Base-by-base conservation (phyloP, 2,113 vertebrate species). In the Scomber japonicus region DNA sequence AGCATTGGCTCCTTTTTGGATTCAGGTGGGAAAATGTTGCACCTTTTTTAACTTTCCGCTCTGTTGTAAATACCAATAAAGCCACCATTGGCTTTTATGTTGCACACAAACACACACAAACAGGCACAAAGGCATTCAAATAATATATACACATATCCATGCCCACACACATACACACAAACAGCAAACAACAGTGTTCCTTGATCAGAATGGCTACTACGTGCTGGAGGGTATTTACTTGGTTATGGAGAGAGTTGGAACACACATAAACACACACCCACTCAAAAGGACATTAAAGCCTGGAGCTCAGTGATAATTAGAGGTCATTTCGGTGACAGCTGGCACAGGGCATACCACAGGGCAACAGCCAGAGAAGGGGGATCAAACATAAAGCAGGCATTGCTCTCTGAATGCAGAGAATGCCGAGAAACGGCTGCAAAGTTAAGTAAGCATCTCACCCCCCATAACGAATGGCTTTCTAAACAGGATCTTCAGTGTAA, bases 251-350 rank as follows among this genome's bases (percentile, higher is more conserved):
- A 80, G 78, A 73, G 83, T 84, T 86, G 82, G 73, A 84, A 78
- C 79, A 66, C 84, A 85, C 75, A 75, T 83, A 69, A 85, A 93
- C 87, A 86, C 85, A 87, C 83, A 88, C 82, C 72, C 88, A 86
- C 88, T 81, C 82, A 78, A 17, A 66, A 74, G 76, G 83, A 75
- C 79, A 91, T 90, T 81, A 90, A 86, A 90, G 85, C 79, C 76
- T 62, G 50, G 27, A 77, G 90, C 88, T 85, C 71, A 77, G 88
- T 84, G 83, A 89, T 90, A 87, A 90, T 91, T 85, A 84, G 77
- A 80, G 77, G 87, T 89, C 84, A 93, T 80, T 87, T 71, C 71
- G 70, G 87, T 88, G 87, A 84, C 87, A 86, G 84, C 90, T 86
- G 86, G 85, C 71, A 80, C 19, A 64, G 78, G 57, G 56, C 56